Evolutionary conservation across 2,888 invertebrate species (phyloP).

Genomic region (Chloroclystis v-ata): DNA sequence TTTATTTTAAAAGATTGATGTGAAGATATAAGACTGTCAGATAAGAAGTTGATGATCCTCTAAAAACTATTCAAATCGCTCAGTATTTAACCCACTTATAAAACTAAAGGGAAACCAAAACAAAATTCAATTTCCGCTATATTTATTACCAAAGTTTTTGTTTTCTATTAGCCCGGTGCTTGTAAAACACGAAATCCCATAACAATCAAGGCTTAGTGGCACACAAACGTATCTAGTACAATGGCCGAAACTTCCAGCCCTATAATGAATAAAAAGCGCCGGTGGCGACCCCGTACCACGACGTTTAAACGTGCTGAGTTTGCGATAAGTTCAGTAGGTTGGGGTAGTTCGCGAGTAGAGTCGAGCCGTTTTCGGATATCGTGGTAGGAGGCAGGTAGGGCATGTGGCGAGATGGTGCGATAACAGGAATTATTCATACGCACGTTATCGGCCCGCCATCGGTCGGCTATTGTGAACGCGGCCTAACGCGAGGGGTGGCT

Average conservation of each 20-base stretch:
- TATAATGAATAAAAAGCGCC: constrained; percentile 71
- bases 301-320: constrained; percentile 29
- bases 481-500: constrained; percentile 71
- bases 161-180: constrained; percentile 56
- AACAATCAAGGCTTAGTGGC: constrained; percentile 67
- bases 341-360: constrained; percentile 35
- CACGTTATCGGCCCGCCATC: constrained; percentile 74
- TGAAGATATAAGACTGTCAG: neutral
- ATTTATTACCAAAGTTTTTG: constrained; percentile 49
- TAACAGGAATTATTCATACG: constrained; percentile 77
- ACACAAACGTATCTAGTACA: constrained; percentile 68
- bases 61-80: constrained; percentile 5
- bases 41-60: constrained; percentile 1
- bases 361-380: constrained; percentile 46
- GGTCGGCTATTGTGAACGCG: constrained; percentile 70
- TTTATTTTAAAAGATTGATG: too few species aligned
- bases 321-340: constrained; percentile 29
- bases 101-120: constrained; percentile 20
- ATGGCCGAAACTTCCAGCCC: constrained; percentile 69
- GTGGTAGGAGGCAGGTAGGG: constrained; percentile 74
- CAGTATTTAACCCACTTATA: constrained; percentile 4
- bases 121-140: constrained; percentile 53
- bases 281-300: constrained; percentile 58
- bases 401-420: constrained; percentile 77
- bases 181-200: constrained; percentile 62